A percentile compares a stretch with the other conserved stretches of the same genome.
Evolutionary conservation across 2,888 invertebrate species (phyloP).

Genomic region (Clusia tigrina): DNA sequence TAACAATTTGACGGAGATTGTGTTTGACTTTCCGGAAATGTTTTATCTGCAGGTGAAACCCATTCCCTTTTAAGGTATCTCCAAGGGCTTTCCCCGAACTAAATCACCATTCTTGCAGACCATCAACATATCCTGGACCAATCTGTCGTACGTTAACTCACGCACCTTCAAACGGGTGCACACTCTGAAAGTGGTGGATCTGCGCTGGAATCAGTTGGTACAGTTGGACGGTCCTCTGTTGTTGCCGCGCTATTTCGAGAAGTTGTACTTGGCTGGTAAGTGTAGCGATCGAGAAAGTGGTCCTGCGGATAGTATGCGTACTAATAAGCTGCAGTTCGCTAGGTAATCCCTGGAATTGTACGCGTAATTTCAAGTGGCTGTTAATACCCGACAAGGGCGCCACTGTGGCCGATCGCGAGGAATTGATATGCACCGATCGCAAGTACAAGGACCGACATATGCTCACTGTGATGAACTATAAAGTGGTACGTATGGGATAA

Average conservation of each 20-base stretch:
- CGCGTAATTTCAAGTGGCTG: conserved; percentile 61
- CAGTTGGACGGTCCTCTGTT: conserved; percentile 57
- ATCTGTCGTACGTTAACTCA: conserved; percentile 53
- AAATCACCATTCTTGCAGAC: conserved; percentile 40
- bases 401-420: conserved; percentile 56
- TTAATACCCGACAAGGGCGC: conserved; percentile 51
- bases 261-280: conserved; percentile 57
- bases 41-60: conserved; percentile 50
- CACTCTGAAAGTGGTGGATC: conserved; percentile 54
- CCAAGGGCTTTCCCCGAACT: background rate
- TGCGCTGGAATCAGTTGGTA: conserved; percentile 62
- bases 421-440: conserved; percentile 57
- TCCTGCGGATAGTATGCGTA: no score
- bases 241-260: conserved; percentile 51
- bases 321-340: conserved; percentile 37
- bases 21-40: conserved; percentile 58
- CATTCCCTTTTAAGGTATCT: background rate
- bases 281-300: background rate
- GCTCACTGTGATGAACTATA: conserved; percentile 59
- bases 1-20: conserved; percentile 52
- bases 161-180: conserved; percentile 57
- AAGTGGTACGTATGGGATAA: conserved; percentile 47
- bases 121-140: conserved; percentile 64
- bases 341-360: conserved; percentile 64
- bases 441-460: conserved; percentile 60